phyloP scores from a whole-genome alignment of 92 coral and sea anemone genomes.

The Epizoanthus scotinus region DNA sequence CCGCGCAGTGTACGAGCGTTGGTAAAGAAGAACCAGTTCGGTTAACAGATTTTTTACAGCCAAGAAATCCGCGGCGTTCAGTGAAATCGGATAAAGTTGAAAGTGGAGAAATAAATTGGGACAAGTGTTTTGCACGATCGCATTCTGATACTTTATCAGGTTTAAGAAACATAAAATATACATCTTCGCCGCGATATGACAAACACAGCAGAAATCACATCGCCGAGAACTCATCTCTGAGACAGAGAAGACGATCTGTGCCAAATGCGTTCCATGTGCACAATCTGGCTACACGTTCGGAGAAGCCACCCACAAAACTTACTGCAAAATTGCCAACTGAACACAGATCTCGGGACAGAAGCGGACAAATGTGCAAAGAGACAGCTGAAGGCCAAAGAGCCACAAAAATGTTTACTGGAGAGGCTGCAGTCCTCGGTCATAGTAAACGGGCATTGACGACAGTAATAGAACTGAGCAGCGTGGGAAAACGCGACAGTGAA shows the following conservation, averaged over 20 bases:
- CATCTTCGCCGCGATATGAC: background rate
- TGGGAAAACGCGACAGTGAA: background rate
- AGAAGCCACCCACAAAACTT: background rate
- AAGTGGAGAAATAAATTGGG: background rate
- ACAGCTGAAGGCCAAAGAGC: too few species aligned
- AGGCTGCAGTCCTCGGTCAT: background rate
- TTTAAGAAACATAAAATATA: background rate
- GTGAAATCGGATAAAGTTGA: background rate
- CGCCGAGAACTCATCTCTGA: background rate
- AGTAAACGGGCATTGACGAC: background rate
- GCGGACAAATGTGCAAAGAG: too few species aligned
- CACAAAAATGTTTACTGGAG: background rate
- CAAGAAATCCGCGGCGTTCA: background rate
- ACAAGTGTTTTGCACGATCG: background rate
- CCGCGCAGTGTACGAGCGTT: background rate
- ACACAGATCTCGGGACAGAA: background rate
- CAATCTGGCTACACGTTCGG: constrained; percentile 22
- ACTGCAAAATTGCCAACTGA: constrained; percentile 15
- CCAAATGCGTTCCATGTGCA: constrained; percentile 8
- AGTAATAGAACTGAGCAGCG: background rate
- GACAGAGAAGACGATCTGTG: background rate
- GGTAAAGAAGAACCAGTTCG: background rate
- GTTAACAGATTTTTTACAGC: background rate
- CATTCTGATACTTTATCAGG: background rate
- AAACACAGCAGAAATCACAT: background rate